Evolutionary conservation across 1,140 invertebrate genomes (phyloP), one percentile per base, ranked within the genome.

Genomic region (Orius laevigatus): DNA sequence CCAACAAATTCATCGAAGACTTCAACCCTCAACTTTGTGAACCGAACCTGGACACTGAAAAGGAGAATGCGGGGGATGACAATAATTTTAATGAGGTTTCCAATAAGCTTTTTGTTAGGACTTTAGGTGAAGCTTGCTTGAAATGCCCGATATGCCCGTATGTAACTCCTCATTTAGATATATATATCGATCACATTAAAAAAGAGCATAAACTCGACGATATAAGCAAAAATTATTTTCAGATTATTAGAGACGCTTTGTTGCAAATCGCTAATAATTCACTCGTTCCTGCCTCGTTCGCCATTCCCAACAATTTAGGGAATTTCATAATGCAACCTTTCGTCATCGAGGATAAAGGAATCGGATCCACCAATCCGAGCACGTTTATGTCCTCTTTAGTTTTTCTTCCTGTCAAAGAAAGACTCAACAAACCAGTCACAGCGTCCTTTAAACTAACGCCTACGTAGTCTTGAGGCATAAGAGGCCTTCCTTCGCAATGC

Each of bases 391-490:
- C 90, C 19, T 86, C 89, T 47, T 69, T 94, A 48, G 85, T 94
- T 59, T 90, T 90, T 67, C 72, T 94, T 60, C 90, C 91, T 36
- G 89, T 94, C 48, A 78, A 81, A 54, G 76, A 84, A 55, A 79
- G 84, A 62, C 74, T 91, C 53, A 79, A 74, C 56, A 75, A 79
- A 58, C 75, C 79, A 49, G 71, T 90, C 55, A 87, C 84, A 49
- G 79, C 89, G 47, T 89, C 87, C 60, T 91, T 94, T 63, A 88
- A 79, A 56, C 78, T 95, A 45, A 92, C 84, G 58, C 89, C 89
- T 51, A 84, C 87, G 68, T 90, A 77, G 49, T 53, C 33, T n/a
- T n/a, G n/a, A n/a, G n/a, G n/a, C 10, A 43, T 10, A 20, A 20
- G 25, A 50, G 42, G 32, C 6, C 11, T 5, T 41, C 25, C 42